phyloP scores from a whole-genome alignment of 23 tunicate genomes.

The Corella eumyota region DNA sequence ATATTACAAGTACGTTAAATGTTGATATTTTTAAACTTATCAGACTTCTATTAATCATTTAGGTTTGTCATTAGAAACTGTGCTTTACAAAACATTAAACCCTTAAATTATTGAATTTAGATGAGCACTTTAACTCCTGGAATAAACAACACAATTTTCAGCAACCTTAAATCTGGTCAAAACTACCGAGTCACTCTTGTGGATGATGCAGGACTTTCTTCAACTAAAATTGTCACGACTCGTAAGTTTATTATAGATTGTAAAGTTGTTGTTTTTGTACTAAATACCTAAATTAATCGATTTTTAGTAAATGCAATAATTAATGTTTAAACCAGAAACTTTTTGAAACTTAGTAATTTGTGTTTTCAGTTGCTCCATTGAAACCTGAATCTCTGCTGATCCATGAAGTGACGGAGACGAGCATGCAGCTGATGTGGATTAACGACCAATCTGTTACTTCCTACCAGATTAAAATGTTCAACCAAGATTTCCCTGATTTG shows the following conservation, averaged over 20 bases:
- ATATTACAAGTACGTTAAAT: conserved; percentile 1
- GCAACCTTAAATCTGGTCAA: conserved; percentile 3
- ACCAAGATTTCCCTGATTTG: not conserved
- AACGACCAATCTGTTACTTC: conserved; percentile 29
- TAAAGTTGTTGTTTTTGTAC: too few relatives aligned
- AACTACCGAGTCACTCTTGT: conserved; percentile 3
- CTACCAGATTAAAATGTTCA: not conserved
- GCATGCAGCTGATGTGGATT: conserved; percentile 7
- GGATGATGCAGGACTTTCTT: not conserved
- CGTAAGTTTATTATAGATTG: conserved; percentile 9
- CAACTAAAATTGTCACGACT: conserved; percentile 10
- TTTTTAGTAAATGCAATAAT: too few relatives aligned
- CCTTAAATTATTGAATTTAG: too few relatives aligned
- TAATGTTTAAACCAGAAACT: too few relatives aligned
- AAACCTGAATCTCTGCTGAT: conserved; percentile 5
- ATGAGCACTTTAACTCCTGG: too few relatives aligned
- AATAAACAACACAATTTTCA: conserved; percentile 4
- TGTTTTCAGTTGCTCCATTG: conserved; percentile 30
- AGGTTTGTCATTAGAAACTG: too few relatives aligned
- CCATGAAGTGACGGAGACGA: not conserved
- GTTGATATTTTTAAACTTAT: not conserved
- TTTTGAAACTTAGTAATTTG: too few relatives aligned
- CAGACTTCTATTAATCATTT: too few relatives aligned
- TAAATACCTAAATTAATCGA: too few relatives aligned
- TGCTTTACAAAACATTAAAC: too few relatives aligned